A percentile compares a stretch with the other conserved stretches of the same genome.
These are phyloP conservation scores for Parnassius apollo DNA, from an alignment of 2,888 invertebrate species.

Conservation along the genomic window DNA sequence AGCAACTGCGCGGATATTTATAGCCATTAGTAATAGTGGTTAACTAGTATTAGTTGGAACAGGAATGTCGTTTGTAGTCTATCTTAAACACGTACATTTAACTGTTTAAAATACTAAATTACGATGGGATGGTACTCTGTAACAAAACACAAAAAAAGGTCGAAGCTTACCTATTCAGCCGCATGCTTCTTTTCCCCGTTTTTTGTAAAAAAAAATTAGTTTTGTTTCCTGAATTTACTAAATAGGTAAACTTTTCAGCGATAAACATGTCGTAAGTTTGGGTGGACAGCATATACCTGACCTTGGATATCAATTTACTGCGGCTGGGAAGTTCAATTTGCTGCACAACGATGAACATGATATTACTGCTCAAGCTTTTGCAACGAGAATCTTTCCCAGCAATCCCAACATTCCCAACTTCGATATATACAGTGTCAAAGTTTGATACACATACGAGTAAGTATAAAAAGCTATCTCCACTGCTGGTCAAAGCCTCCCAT, in stretches of 20 bases:
- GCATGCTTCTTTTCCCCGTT: too few relatives aligned
- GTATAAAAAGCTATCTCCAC: conserved; percentile 24
- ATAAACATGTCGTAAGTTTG: conserved; percentile 41
- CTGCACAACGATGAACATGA: conserved; percentile 43
- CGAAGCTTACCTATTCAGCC: too few relatives aligned
- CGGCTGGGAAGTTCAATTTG: conserved; percentile 42
- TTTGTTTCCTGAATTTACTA: not conserved
- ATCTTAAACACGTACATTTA: too few relatives aligned
- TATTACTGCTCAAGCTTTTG: too few relatives aligned
- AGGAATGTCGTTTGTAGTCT: not conserved
- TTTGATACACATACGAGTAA: conserved; percentile 46
- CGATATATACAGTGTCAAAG: conserved; percentile 41
- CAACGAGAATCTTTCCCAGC: too few relatives aligned
- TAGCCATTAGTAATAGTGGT: not conserved
- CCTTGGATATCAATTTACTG: conserved; percentile 47
- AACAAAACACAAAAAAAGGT: too few relatives aligned
- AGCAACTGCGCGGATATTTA: too few relatives aligned
- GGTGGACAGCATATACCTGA: conserved; percentile 44
- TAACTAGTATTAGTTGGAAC: not conserved
- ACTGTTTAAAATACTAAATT: too few relatives aligned
- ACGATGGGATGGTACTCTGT: too few relatives aligned
- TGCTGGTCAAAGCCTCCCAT: too few relatives aligned
- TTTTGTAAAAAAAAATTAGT: not conserved
- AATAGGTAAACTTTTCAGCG: conserved; percentile 27
- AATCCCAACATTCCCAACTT: conserved; percentile 37